These are phyloP conservation scores for Exephanes ischioxanthus DNA, from an alignment of 2,888 invertebrate genomes.

Conservation along the genomic window DNA sequence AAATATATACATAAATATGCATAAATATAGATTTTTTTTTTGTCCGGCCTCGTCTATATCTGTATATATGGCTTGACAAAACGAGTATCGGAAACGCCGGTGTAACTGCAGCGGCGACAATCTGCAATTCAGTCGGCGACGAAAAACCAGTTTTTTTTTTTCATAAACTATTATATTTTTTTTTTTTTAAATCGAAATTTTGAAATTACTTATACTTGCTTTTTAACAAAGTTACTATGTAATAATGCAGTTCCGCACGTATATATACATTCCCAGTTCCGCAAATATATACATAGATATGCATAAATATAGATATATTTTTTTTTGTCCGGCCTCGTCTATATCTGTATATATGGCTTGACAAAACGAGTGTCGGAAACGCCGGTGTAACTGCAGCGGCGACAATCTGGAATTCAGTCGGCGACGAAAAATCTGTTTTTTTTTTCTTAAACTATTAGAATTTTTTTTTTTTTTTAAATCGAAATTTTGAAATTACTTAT, in stretches of 20 bases:
- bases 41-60: too few relatives aligned
- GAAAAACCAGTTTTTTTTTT: not conserved
- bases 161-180: not conserved
- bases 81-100: conserved; percentile 7
- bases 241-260: not conserved
- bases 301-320: too few relatives aligned
- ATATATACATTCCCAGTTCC: too few relatives aligned
- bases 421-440: not conserved
- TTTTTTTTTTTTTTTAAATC: too few relatives aligned
- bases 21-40: too few relatives aligned
- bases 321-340: too few relatives aligned
- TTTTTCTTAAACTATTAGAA: not conserved
- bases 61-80: not conserved
- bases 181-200: too few relatives aligned
- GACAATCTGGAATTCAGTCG: not conserved
- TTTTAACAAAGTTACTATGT: too few relatives aligned
- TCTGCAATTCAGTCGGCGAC: not conserved
- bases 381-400: not conserved
- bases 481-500: too few relatives aligned
- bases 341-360: not conserved
- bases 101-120: not conserved
- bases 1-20: too few relatives aligned
- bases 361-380: conserved; percentile 14
- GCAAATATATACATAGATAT: too few relatives aligned
- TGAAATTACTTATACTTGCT: too few relatives aligned